phyloP scores from a whole-genome alignment of 2,888 invertebrate species.

The Malthinus flaveolus region DNA sequence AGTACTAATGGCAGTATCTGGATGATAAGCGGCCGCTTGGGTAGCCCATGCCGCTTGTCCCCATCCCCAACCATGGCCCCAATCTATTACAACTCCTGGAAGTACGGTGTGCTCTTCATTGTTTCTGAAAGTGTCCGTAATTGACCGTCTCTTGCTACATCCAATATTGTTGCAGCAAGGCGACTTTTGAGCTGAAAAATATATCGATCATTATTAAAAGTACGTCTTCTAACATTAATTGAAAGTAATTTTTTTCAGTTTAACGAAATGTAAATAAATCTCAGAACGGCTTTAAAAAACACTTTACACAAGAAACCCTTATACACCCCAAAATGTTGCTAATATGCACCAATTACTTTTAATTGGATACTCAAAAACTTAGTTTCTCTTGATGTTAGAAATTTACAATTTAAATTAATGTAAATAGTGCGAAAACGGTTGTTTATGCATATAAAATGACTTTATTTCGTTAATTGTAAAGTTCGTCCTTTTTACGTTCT shows the following conservation, averaged over 20 bases:
- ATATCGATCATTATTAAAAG: not conserved
- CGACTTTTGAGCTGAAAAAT: constrained; percentile 13
- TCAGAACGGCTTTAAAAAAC: too few relatives aligned
- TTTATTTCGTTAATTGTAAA: not conserved
- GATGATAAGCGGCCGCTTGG: constrained; percentile 62
- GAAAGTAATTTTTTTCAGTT: too few relatives aligned
- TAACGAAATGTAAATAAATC: too few relatives aligned
- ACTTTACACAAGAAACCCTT: too few relatives aligned
- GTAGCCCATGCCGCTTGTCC: constrained; percentile 63
- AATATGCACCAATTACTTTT: too few relatives aligned
- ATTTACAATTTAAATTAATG: not conserved
- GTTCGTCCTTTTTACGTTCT: too few relatives aligned
- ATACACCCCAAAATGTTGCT: too few relatives aligned
- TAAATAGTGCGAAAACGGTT: not conserved
- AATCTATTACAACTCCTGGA: constrained; percentile 53
- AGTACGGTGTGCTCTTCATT: constrained; percentile 50
- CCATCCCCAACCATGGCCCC: constrained; percentile 81
- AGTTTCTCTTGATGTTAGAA: not conserved
- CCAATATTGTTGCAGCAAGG: constrained; percentile 8
- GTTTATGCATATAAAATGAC: not conserved
- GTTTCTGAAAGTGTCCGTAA: constrained; percentile 9
- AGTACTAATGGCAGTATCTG: constrained; percentile 65
- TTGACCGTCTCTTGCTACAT: constrained; percentile 10
- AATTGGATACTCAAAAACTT: not conserved
- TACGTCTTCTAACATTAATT: too few relatives aligned